phyloP scores from a whole-genome alignment of 2,113 vertebrate genomes.

The Lepus americanus region DNA sequence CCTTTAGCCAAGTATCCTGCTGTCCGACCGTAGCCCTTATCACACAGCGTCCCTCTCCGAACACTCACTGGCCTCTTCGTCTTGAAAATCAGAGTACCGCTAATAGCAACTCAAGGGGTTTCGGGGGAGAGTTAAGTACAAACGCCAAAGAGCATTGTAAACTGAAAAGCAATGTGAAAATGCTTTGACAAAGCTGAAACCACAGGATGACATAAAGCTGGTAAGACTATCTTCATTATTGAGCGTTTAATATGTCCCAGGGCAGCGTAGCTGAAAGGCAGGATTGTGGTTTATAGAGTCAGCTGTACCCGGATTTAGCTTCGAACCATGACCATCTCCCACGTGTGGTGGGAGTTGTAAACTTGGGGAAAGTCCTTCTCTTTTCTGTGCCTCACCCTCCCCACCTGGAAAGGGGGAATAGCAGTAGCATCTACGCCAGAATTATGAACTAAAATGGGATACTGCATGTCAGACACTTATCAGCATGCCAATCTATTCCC shows the following conservation, averaged over 20 bases:
- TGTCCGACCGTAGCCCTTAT: background rate
- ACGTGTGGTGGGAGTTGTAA: constrained; percentile 15
- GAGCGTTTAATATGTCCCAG: background rate
- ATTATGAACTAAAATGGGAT: background rate
- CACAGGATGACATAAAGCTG: background rate
- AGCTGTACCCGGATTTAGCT: background rate
- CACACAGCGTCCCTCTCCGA: background rate
- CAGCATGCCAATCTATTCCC: background rate
- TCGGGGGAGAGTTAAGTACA: background rate
- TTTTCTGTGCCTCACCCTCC: background rate
- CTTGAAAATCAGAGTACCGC: background rate
- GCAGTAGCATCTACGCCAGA: background rate
- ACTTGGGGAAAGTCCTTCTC: background rate
- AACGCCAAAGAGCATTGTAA: background rate
- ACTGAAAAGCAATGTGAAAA: constrained; percentile 42
- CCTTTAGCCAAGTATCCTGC: constrained; percentile 1
- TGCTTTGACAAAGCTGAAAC: constrained; percentile 2
- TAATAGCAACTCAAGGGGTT: background rate
- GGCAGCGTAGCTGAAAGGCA: constrained; percentile 32
- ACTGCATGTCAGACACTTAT: background rate
- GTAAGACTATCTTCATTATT: background rate
- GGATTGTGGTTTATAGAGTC: background rate
- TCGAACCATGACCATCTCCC: background rate
- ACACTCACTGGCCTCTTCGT: background rate
- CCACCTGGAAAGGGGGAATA: background rate